Evolutionary conservation across 2,797 vertebrate genomes (phyloP), one percentile per base, ranked within the genome.

Genomic region (Fistularia tabacaria): DNA sequence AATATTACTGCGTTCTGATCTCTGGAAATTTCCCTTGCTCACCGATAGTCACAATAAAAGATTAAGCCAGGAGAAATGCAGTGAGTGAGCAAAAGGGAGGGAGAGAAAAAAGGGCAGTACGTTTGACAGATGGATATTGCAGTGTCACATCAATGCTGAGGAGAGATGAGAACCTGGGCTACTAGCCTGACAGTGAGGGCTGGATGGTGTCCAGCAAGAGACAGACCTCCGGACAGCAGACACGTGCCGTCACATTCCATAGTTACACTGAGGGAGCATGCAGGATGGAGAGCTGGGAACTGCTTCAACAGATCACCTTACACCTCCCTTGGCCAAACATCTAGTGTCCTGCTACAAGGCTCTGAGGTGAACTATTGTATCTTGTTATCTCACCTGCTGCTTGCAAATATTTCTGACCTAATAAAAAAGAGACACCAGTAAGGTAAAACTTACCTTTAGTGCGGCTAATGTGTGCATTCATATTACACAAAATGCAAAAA

Each of bases 61-160:
- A 57, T 59, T 14, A 59, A 13, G 7, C 46, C 59, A 52, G 59
- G n/a, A 38, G 44, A 13, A 51, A 66, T 59, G 68, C 61, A 60
- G 54, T 46, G 57, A 62, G 55, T 10, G 36, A 48, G 59, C 11
- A 1, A 38, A 57, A 57, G 56, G 57, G 62, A 64, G 54, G 51
- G 14, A 63, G 69, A 67, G 54, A 48, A 47, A 55, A 68, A 66
- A 59, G 65, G 66, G 74, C 71, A 76, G 69, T 79, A 72, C 70
- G 75, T 80, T 82, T 86, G 87, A 87, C 86, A 88, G 84, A 89
- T 89, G 82, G 86, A 85, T 75, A 73, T 81, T 80, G 71, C 80
- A 72, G 82, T 73, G 80, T 84, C 84, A 83, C 83, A 81, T 89
- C 82, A 85, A 71, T 80, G 79, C 79, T 38, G 59, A 74, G 59